A percentile compares a stretch with the other conserved stretches of the same genome.
Evolutionary conservation across 2,797 vertebrate genomes (phyloP).

Genomic region (Betta splendens): DNA sequence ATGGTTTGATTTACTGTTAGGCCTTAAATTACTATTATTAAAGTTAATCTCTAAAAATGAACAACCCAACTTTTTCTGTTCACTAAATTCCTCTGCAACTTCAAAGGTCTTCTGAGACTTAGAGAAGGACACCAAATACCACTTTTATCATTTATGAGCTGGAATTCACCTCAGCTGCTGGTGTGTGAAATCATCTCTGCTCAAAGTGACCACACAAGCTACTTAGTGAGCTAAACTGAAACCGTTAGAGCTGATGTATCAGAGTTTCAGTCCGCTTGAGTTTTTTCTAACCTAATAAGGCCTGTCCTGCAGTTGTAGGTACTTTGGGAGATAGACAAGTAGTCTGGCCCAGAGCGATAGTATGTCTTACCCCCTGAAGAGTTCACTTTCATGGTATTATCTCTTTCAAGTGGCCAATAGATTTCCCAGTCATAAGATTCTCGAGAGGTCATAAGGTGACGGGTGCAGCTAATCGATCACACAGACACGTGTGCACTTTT

Average conservation of each 20-base stretch:
- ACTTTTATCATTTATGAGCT: constrained; percentile 40
- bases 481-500: not conserved
- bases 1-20: too few relatives aligned
- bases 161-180: constrained; percentile 25
- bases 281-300: constrained; percentile 47
- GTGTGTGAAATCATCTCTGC: constrained; percentile 47
- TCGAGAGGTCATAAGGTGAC: constrained; percentile 24
- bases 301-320: constrained; percentile 24
- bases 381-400: constrained; percentile 64
- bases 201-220: constrained; percentile 30
- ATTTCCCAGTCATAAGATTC: constrained; percentile 35
- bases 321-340: constrained; percentile 17
- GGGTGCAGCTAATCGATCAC: constrained; percentile 28
- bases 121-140: constrained; percentile 19
- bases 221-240: constrained; percentile 40
- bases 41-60: too few relatives aligned
- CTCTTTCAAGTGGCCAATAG: constrained; percentile 24
- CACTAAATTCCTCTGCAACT: constrained; percentile 22
- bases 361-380: constrained; percentile 28
- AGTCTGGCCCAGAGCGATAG: constrained; percentile 61
- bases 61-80: constrained; percentile 20
- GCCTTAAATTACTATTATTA: too few relatives aligned
- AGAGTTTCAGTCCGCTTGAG: constrained; percentile 42
- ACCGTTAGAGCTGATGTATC: constrained; percentile 22
- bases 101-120: constrained; percentile 32